Conservation (phyloP, 2,888 invertebrate genomes). For the Calliopum simillimum region DNA sequence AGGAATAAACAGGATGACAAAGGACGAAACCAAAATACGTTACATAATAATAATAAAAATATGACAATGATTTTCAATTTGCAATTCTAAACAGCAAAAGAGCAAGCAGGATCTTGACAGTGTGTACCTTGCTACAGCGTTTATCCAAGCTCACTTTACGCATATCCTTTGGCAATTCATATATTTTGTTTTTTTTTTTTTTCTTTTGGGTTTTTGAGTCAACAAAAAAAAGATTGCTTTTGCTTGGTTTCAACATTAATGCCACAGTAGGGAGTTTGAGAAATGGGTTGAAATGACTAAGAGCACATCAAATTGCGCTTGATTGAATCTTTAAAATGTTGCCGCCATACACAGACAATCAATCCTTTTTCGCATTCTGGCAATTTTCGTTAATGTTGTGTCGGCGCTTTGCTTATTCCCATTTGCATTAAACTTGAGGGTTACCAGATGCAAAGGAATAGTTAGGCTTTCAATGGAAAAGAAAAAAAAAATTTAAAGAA, state of each 20-base stretch:
- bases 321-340: conserved; percentile 39
- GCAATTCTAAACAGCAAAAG: too few species aligned
- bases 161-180: too few species aligned
- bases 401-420: too few species aligned
- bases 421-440: too few species aligned
- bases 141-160: too few species aligned
- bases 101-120: too few species aligned
- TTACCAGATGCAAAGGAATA: too few species aligned
- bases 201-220: not conserved
- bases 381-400: too few species aligned
- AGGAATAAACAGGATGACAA: too few species aligned
- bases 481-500: not conserved
- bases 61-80: conserved; percentile 24
- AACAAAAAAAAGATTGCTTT: not conserved
- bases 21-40: not conserved
- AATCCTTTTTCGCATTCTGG: conserved; percentile 2
- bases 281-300: too few species aligned
- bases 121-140: too few species aligned
- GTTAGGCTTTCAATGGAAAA: not conserved
- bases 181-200: not conserved
- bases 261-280: conserved; percentile 23
- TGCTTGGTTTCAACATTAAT: conserved; percentile 28
- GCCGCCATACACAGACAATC: conserved; percentile 19
- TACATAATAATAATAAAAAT: conserved; percentile 5
- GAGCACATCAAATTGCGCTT: conserved; percentile 32